Conservation (phyloP, 1,140 invertebrate genomes). For the Drosophila pruinosa region DNA sequence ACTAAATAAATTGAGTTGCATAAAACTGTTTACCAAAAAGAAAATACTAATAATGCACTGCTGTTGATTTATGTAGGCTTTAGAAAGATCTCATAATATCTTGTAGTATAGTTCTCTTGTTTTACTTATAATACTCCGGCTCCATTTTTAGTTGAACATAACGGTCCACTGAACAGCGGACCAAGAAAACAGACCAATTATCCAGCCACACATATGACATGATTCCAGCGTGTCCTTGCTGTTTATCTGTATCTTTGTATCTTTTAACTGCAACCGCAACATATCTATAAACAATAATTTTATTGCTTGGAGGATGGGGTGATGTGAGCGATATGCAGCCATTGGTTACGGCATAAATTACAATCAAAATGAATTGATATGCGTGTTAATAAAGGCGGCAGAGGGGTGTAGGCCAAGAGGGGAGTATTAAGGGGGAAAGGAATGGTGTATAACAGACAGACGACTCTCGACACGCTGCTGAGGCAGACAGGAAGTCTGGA, state of each 20-base stretch:
- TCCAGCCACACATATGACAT: constrained; percentile 49
- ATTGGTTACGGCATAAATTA: constrained; percentile 79
- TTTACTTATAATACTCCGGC: neutral
- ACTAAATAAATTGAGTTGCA: too few species aligned
- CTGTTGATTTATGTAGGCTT: too few species aligned
- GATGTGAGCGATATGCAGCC: constrained; percentile 79
- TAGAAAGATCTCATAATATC: neutral
- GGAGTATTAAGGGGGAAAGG: neutral
- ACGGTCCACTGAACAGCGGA: constrained; percentile 47
- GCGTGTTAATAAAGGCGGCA: constrained; percentile 72
- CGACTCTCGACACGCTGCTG: neutral
- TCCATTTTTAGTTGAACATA: constrained; percentile 38
- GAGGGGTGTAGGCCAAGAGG: neutral
- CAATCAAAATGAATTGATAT: constrained; percentile 81
- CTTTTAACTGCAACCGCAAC: constrained; percentile 74
- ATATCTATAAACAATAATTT: constrained; percentile 78
- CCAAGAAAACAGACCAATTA: constrained; percentile 51
- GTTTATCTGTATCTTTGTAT: constrained; percentile 29
- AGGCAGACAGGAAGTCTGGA: constrained; percentile 57
- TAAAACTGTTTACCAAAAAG: too few species aligned
- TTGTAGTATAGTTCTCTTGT: neutral
- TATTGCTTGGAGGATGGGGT: constrained; percentile 42
- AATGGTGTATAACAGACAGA: neutral
- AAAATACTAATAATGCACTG: too few species aligned
- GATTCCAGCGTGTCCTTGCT: constrained; percentile 18